Percentiles rank a stretch among this genome's conserved stretches.
Evolutionary conservation across 2,113 vertebrate genomes (phyloP).

Genomic region (Amphiprion ocellaris): DNA sequence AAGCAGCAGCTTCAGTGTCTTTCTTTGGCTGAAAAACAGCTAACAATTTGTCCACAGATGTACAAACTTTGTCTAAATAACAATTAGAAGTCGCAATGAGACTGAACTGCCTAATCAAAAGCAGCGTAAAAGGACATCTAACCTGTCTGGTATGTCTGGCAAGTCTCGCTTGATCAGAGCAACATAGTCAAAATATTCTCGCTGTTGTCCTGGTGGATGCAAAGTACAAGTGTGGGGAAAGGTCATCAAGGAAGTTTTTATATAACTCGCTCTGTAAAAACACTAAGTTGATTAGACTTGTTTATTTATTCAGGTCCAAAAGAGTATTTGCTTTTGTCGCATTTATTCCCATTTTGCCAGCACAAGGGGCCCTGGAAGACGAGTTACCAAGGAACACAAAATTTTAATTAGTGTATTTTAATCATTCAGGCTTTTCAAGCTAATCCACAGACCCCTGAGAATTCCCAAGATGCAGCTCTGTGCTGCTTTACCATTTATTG

Average conservation of each 20-base stretch:
- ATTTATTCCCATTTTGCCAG: constrained; percentile 99
- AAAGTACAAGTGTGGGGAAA: constrained; percentile 62
- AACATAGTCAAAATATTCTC: constrained; percentile 44
- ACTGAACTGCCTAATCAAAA: constrained; percentile 51
- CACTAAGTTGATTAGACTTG: constrained; percentile 90
- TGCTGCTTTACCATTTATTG: constrained; percentile 99
- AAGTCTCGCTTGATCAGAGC: constrained; percentile 59
- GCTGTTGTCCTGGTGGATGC: constrained; percentile 57
- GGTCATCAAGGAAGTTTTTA: constrained; percentile 78
- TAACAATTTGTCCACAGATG: constrained; percentile 50
- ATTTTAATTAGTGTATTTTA: constrained; percentile 99
- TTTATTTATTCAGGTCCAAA: constrained; percentile 95
- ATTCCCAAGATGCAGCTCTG: constrained; percentile 99
- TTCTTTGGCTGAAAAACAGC: constrained; percentile 6
- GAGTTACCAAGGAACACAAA: constrained; percentile 99
- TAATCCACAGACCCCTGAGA: constrained; percentile 99
- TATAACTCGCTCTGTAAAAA: constrained; percentile 76
- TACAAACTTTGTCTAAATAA: constrained; percentile 51
- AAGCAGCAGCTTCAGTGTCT: constrained; percentile 6
- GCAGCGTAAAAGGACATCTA: constrained; percentile 48
- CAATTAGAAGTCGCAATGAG: constrained; percentile 44
- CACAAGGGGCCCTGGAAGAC: constrained; percentile 99
- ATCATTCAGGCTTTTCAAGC: constrained; percentile 99
- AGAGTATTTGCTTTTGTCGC: constrained; percentile 99
- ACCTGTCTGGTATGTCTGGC: constrained; percentile 55